Conservation (phyloP, 1,140 invertebrate genomes). For the Listronotus bonariensis region DNA sequence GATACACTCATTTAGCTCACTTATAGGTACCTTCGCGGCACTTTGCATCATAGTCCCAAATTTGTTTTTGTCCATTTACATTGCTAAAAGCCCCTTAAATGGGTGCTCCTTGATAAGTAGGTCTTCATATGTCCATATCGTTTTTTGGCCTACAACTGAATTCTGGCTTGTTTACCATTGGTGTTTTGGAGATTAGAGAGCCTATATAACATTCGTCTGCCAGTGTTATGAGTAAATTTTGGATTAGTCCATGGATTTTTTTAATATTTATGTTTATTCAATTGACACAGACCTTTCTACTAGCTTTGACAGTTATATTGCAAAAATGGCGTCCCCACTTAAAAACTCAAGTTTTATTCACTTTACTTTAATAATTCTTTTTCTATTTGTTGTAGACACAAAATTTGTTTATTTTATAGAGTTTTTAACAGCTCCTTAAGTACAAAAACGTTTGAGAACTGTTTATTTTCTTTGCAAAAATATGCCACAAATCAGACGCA, state of each 20-base stretch:
- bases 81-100: slow-evolving; percentile 12
- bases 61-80: slow-evolving; percentile 33
- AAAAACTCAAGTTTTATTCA: slow-evolving; percentile 9
- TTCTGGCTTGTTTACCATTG: not conserved
- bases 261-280: slow-evolving; percentile 14
- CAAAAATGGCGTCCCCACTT: slow-evolving; percentile 34
- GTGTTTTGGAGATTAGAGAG: not conserved
- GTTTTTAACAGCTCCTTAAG: not conserved
- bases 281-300: slow-evolving; percentile 27
- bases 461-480: slow-evolving; percentile 30
- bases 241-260: not conserved
- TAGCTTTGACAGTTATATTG: slow-evolving; percentile 30
- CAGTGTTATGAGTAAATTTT: not conserved
- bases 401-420: slow-evolving; percentile 5
- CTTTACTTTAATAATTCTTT: slow-evolving; percentile 10
- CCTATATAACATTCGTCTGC: not conserved
- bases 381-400: not conserved
- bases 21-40: slow-evolving; percentile 47
- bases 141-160: slow-evolving; percentile 14
- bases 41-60: slow-evolving; percentile 43
- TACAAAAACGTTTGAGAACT: slow-evolving; percentile 20
- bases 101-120: slow-evolving; percentile 20
- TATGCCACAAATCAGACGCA: slow-evolving; percentile 40
- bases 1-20: slow-evolving; percentile 53
- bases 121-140: slow-evolving; percentile 37